Evolutionary conservation across 2,888 invertebrate genomes (phyloP), one percentile per base, ranked within the genome.

Genomic region (Hecatera dysodea): DNA sequence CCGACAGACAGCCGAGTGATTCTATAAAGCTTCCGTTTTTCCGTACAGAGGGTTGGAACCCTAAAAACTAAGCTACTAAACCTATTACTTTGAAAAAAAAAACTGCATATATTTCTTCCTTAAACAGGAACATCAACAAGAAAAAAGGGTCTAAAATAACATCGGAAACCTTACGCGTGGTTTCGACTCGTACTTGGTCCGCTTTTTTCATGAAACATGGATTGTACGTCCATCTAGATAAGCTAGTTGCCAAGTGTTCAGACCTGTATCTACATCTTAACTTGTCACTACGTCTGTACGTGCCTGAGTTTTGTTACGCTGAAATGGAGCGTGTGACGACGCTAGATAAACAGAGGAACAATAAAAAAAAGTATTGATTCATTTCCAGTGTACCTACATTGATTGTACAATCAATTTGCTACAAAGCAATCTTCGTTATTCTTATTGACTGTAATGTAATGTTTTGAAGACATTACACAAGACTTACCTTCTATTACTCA

Each of bases 261-360:
- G 11, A 44, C 52, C 39, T 42, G 66, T 77, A 61, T 61, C 60
- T 57, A 42, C 64, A 59, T 66, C 53, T 61, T 46, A n/a, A 52
- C 72, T 65, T 46, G 44, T 76, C 52, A 22, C 33, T 39, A 63
- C 59, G 8, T 73, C 36, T 12, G 53, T 53, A 65, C 67, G 52
- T 72, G 76, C 46, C 61, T 65, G 19, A 59, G 15, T 59, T 67
- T 61, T 74, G 74, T 78, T 69, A 52, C 19, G 39, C 29, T 63
- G 62, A 69, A 78, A 66, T 63, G 42, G 55, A 77, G 48, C 78
- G 48, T 75, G 62, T 65, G 79, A 76, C 56, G 50, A 50, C 24
- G 12, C 27, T 0, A 55, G 66, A 78, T 69, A 70, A 60, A 79
- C 22, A 53, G 24, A 67, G 19, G 9, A 55, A 56, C 48, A 74